Evolutionary conservation across 2,888 invertebrate species (phyloP), one percentile per base, ranked within the genome.

Genomic region (Thalpophila matura): DNA sequence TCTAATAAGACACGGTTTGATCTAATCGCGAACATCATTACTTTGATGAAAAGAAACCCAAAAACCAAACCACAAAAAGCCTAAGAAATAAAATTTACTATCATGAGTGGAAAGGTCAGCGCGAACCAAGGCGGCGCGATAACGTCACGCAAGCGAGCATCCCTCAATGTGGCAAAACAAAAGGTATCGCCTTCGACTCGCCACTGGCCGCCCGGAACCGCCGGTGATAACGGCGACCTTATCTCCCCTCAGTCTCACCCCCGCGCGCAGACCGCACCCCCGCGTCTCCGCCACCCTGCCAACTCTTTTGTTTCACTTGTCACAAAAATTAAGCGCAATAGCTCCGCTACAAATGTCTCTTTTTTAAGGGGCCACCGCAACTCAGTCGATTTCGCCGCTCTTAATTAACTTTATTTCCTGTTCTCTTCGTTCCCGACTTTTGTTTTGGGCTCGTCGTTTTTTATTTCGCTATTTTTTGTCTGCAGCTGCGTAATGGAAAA

Each of bases 331-430:
- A 95, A 94, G 92, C 93, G 93, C 93, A 94, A 93, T 93, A 92
- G 91, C 92, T 91, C 85, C 83, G 92, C 93, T 93, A 94, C 94
- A 94, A 94, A 94, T 94, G 93, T 93, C 92, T 93, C 93, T 91
- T 93, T 94, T 94, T 94, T 93, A 94, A 93, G 89, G 91, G 92
- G 89, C 93, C 93, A 94, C 94, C 93, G 93, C 94, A 93, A 90
- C 94, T 93, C 94, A 94, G 94, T 94, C 94, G 94, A 94, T 95
- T 95, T 94, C 92, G 91, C 92, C 89, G 93, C 94, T 94, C 93
- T 94, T 95, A 95, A 95, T 95, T 95, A 95, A 95, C 94, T 95
- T 94, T 94, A 94, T 94, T 95, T 94, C 94, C 94, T 93, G 93
- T 94, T 93, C 94, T 93, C 91, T 90, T 89, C 89, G 88, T 88